Evolutionary conservation across 2,113 vertebrate species (phyloP), one percentile per base, ranked within the genome.

Genomic region (Oreochromis niloticus): DNA sequence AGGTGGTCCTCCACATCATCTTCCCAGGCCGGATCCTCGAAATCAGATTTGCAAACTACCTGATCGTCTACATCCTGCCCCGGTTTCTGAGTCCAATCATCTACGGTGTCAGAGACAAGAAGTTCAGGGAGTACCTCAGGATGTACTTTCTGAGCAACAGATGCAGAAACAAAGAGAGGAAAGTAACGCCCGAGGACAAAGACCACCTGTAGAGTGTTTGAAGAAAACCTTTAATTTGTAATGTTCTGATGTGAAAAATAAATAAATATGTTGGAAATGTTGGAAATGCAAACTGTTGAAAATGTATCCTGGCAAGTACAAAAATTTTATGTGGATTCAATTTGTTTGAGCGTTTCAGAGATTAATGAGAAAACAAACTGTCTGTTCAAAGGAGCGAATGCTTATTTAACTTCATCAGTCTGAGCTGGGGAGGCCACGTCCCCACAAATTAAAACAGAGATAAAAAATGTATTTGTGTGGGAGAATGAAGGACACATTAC

Each of bases 41-140:
- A 36, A 96, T 97, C n/a, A 87, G 95, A 43, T 96, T 75, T 0
- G 91, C 92, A 6, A 96, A 92, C 86, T 96, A 95, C 86, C 61
- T 97, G 14, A 93, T 96, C 2, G 92, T 96, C 11, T 96, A 96
- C 85, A 94, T 97, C 34, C 81, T 96, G 84, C 95, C 96, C 0
- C 90, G 96, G n/a, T 96, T 96, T 84, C 92, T 97, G 10, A 96
- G 96, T 63, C 96, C 95, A 0, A 84, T 96, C 13, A 93, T 97
- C 84, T 97, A 96, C 1, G 96, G 96, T 0, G 85, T 96, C 12
- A 85, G 96, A 1, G 96, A 96, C 89, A 85, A 80, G 50, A 93
- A 92, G 90, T 96, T 97, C 73, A 85, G 93, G 43, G 95, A 86
- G 34, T 85, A 95, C 57, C 81, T 96, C 11, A 94, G 19, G 71